Evolutionary conservation across 2,797 vertebrate genomes (phyloP), one percentile per base, ranked within the genome.

Genomic region (Microhierax caerulescens): DNA sequence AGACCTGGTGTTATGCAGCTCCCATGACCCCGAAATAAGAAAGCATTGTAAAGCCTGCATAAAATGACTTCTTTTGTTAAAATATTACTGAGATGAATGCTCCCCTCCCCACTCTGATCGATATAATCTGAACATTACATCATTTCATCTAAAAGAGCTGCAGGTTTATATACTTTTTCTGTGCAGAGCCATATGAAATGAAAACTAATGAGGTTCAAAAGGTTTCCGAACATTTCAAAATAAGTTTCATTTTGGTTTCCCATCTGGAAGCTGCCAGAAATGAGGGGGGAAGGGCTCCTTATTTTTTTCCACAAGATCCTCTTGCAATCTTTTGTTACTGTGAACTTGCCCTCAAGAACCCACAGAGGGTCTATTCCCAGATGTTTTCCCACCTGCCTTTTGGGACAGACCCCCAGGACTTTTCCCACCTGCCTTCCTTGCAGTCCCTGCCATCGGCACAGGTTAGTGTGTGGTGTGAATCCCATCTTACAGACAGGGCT

Each of bases 151-250:
- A 51, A 94, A 95, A 95, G 81, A 92, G n/a, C 76, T 95, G 82
- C 85, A 90, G 95, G 85, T 94, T 96, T 96, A 95, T 95, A 36
- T 90, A 84, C 90, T 88, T 84, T 16, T 85, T 95, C 57, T 96
- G 87, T 90, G 82, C 85, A 72, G 76, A 91, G 61, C 82, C 89
- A 91, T 93, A 93, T 90, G 91, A 97, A 93, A 96, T 95, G 91
- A 94, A 96, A 96, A 95, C 72, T 95, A 95, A 97, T 93, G 96
- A 95, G 89, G 89, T 96, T 95, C 93, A 95, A 96, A 96, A 95
- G 96, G 94, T 97, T 97, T 94, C 94, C 90, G 93, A 97, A 76
- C 61, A 70, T 93, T 89, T 91, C 1, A 13, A 7, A 68, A 88
- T 72, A 80, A 80, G 78, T 93, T 96, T 96, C 11, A 90, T 94